Base-by-base conservation (phyloP, 2,888 invertebrate species). In the Panorpa germanica region DNA sequence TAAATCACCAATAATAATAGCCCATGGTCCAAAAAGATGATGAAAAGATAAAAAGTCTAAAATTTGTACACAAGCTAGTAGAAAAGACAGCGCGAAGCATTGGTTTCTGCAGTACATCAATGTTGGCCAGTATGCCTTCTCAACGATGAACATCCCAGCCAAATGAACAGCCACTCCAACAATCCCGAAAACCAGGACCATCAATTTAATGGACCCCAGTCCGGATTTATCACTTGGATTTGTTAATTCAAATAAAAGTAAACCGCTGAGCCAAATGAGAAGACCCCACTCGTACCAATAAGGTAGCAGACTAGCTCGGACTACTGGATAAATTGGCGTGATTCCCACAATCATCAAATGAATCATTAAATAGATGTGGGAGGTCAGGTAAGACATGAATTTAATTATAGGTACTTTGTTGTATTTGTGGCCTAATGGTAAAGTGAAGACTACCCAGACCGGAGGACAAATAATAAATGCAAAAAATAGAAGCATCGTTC, bases 21-120 rank as follows among this genome's bases (percentile, higher is more conserved):
- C 96, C 98, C 98, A 99, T 0, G 98, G 98, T 26, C 98, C 98
- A 51, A 99, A 99, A 12, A 99, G 65, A 57, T 98, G 91, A 55
- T 99, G 98, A 52, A 99, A 98, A 14, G 95, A 95, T 28, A 99
- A 61, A 53, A 98, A 99, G 60, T 91, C 90, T 47, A 96, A 62
- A 45, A 96, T 86, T 59, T 96, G 93, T 28, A 98, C 91, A 58
- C 96, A 98, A 32, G 93, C 91, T 44, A 95, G 62, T 36, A 99
- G 65, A 51, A 98, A 80, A 33, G 91, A 85, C 47, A 95, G 61
- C 1, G 95, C 96, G 48, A 98, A 88, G 48, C 96, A 70, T 55
- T 98, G 95, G 59, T 99, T 99, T 37, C 96, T 69, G 42, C 91
- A 72, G 57, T 93, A 98, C 57, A 98, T 74, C 38, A 85, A 51